Evolutionary conservation across 2,888 invertebrate genomes (phyloP).

Genomic region (Eilema depressum): DNA sequence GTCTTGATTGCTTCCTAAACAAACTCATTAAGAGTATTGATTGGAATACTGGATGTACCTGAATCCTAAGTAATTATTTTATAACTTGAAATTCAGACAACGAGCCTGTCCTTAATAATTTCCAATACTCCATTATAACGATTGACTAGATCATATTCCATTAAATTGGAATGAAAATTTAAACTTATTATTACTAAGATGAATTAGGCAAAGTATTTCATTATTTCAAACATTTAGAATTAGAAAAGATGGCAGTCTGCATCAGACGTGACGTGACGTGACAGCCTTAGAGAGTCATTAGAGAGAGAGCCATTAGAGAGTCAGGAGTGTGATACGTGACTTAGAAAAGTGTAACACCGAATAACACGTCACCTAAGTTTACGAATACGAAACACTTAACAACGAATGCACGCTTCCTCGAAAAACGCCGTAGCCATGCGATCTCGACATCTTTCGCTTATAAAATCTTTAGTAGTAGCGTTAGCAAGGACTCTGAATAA

Average conservation of each 20-base stretch:
- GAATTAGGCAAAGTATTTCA: not conserved
- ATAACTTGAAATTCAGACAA: not conserved
- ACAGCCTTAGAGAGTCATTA: not conserved
- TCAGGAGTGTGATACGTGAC: too few relatives aligned
- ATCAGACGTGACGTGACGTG: not conserved
- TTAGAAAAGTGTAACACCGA: too few relatives aligned
- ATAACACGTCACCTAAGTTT: too few relatives aligned
- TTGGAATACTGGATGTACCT: slow-evolving; percentile 22
- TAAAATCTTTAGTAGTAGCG: not conserved
- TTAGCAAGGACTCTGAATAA: not conserved
- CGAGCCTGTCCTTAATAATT: too few relatives aligned
- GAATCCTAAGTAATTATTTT: not conserved
- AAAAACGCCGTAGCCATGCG: too few relatives aligned
- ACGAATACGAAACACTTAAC: too few relatives aligned
- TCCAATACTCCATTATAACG: not conserved
- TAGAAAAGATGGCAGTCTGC: not conserved
- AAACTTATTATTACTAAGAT: not conserved
- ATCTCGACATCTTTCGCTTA: not conserved
- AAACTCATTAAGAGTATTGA: slow-evolving; percentile 45
- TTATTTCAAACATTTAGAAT: not conserved
- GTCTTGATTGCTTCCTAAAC: slow-evolving; percentile 27
- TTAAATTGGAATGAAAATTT: slow-evolving; percentile 1
- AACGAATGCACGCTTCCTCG: too few relatives aligned
- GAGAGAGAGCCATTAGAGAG: too few relatives aligned
- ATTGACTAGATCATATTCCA: not conserved